Conservation (phyloP, 1,140 invertebrate genomes). For the Drosophila ohnishii region DNA sequence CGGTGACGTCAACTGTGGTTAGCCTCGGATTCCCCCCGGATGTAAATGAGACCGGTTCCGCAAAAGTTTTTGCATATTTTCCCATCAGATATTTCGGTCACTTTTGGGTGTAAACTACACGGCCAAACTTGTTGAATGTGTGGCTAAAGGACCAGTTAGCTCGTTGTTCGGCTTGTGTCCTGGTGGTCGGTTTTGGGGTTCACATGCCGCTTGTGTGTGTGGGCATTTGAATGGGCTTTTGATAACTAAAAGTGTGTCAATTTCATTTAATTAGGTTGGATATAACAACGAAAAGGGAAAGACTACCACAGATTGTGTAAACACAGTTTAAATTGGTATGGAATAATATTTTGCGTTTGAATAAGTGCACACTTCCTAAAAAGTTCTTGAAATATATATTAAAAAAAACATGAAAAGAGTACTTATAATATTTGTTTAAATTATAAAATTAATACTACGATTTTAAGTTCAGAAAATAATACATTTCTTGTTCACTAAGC, state of each 20-base stretch:
- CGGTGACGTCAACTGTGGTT: constrained; percentile 45
- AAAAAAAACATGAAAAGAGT: background rate
- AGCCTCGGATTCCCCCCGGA: constrained; percentile 42
- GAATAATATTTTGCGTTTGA: background rate
- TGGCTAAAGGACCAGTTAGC: constrained; percentile 11
- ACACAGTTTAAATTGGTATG: background rate
- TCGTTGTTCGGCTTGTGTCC: constrained; percentile 16
- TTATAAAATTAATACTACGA: background rate
- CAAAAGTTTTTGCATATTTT: constrained; percentile 69
- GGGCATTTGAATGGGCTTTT: constrained; percentile 28
- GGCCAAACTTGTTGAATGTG: constrained; percentile 47
- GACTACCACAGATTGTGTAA: background rate
- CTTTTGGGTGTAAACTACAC: constrained; percentile 23
- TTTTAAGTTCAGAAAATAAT: background rate
- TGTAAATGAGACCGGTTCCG: constrained; percentile 57
- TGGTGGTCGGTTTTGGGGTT: constrained; percentile 20
- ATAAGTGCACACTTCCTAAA: background rate
- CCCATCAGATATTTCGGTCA: constrained; percentile 47
- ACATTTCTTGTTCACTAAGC: background rate
- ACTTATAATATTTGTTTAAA: background rate
- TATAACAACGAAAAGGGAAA: background rate
- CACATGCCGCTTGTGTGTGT: constrained; percentile 3
- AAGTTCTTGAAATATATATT: too few species aligned
- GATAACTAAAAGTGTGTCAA: constrained; percentile 29
- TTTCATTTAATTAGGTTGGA: constrained; percentile 30